Evolutionary conservation across 2,797 vertebrate species (phyloP).

Genomic region (Falco peregrinus): DNA sequence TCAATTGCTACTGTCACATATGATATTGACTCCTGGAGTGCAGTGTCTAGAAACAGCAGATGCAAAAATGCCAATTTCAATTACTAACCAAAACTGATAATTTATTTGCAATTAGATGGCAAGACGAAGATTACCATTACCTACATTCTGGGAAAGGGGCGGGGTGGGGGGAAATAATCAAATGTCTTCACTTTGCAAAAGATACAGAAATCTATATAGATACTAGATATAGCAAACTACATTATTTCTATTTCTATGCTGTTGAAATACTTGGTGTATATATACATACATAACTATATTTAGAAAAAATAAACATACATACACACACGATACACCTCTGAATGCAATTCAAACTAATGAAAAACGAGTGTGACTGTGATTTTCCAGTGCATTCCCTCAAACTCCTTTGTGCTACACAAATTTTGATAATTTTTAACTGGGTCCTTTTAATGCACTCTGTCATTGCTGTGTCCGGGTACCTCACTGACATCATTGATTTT

Average conservation of each 20-base stretch:
- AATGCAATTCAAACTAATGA: not conserved
- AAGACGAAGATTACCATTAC: not conserved
- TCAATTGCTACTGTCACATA: constrained; percentile 6
- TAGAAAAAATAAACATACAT: not conserved
- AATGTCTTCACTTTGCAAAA: not conserved
- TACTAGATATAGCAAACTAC: not conserved
- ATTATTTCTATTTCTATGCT: not conserved
- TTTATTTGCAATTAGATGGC: not conserved
- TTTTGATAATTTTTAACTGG: not conserved
- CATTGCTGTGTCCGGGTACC: not conserved
- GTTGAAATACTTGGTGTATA: not conserved
- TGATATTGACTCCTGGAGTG: not conserved
- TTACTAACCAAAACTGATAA: constrained; percentile 20
- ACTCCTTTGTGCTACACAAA: not conserved
- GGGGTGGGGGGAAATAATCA: not conserved
- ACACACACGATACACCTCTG: not conserved
- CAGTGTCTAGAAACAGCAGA: not conserved
- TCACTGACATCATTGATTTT: not conserved
- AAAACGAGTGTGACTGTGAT: not conserved
- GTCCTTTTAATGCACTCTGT: not conserved
- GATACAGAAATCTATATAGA: not conserved
- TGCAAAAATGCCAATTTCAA: constrained; percentile 24
- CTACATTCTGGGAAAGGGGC: not conserved
- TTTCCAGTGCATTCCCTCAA: not conserved
- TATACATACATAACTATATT: not conserved